A percentile compares a stretch with the other conserved stretches of the same genome.
phyloP scores from a whole-genome alignment of 2,888 invertebrate species.

The Heliconius erato region DNA sequence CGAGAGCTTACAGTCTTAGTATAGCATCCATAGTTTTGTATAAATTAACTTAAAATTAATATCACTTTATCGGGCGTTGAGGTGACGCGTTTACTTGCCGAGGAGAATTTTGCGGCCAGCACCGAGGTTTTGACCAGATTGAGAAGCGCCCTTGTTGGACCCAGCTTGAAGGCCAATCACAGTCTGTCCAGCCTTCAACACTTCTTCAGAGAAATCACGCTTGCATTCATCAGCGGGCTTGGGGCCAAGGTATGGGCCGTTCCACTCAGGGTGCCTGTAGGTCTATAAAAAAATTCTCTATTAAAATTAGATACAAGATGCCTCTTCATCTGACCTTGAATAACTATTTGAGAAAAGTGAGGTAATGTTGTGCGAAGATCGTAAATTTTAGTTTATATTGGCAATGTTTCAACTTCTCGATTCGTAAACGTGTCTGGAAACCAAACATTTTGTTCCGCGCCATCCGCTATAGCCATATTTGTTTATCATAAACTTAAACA shows the following conservation, averaged over 20 bases:
- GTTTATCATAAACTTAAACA: slow-evolving; percentile 55
- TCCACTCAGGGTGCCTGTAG: slow-evolving; percentile 93
- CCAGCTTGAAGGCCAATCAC: slow-evolving; percentile 98
- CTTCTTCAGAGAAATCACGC: slow-evolving; percentile 97
- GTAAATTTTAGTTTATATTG: slow-evolving; percentile 78
- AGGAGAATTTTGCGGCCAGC: slow-evolving; percentile 95
- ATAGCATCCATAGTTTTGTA: slow-evolving; percentile 81
- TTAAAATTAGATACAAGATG: slow-evolving; percentile 18
- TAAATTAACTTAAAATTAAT: slow-evolving; percentile 80
- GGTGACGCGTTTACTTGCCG: slow-evolving; percentile 89
- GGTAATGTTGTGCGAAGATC: slow-evolving; percentile 80
- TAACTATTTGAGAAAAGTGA: slow-evolving; percentile 80
- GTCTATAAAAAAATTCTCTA: slow-evolving; percentile 84
- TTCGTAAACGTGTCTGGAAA: slow-evolving; percentile 70
- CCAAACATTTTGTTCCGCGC: slow-evolving; percentile 48
- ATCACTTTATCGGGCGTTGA: slow-evolving; percentile 73
- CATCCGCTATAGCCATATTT: slow-evolving; percentile 47
- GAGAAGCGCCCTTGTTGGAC: slow-evolving; percentile 97
- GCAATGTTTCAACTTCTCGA: slow-evolving; percentile 73
- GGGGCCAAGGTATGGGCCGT: slow-evolving; percentile 96
- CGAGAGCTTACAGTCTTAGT: slow-evolving; percentile 70
- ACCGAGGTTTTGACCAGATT: slow-evolving; percentile 96
- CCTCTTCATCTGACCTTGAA: slow-evolving; percentile 67
- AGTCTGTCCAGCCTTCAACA: slow-evolving; percentile 94
- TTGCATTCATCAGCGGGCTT: slow-evolving; percentile 97